Conservation (phyloP, 2,888 invertebrate species). For the Dorcus hopei region DNA sequence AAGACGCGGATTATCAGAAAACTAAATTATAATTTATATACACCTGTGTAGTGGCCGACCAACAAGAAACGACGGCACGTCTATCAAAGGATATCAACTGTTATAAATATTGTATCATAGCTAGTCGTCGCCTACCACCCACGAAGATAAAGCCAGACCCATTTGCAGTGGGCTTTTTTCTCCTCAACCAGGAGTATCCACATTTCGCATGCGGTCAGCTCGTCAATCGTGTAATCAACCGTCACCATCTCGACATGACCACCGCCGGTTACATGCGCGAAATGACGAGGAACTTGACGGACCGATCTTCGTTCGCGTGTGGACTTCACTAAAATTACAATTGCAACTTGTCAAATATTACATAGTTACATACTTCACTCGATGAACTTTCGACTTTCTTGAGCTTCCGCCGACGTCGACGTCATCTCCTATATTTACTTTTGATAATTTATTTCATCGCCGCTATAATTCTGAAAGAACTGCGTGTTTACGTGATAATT, state of each 20-base stretch:
- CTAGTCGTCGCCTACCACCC: constrained; percentile 39
- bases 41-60: constrained; percentile 19
- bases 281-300: constrained; percentile 36
- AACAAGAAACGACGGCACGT: constrained; percentile 35
- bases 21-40: constrained; percentile 46
- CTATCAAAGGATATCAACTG: constrained; percentile 41
- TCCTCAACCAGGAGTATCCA: constrained; percentile 27
- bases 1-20: constrained; percentile 40
- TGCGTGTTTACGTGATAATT: too few species aligned
- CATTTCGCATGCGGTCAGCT: constrained; percentile 42
- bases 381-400: too few species aligned
- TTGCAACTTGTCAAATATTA: constrained; percentile 7
- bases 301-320: constrained; percentile 22
- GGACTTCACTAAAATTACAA: constrained; percentile 3
- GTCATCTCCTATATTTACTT: too few species aligned
- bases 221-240: constrained; percentile 46
- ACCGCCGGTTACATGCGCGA: constrained; percentile 42
- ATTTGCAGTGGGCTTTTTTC: constrained; percentile 24
- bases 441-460: too few species aligned
- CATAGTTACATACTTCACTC: neutral
- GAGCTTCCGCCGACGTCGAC: too few species aligned
- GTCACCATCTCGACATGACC: constrained; percentile 47
- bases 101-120: constrained; percentile 46
- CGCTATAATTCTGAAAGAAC: too few species aligned
- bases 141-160: constrained; percentile 35